Evolutionary conservation across 1,140 invertebrate genomes (phyloP).

Genomic region (Pogonomyrmex barbatus): DNA sequence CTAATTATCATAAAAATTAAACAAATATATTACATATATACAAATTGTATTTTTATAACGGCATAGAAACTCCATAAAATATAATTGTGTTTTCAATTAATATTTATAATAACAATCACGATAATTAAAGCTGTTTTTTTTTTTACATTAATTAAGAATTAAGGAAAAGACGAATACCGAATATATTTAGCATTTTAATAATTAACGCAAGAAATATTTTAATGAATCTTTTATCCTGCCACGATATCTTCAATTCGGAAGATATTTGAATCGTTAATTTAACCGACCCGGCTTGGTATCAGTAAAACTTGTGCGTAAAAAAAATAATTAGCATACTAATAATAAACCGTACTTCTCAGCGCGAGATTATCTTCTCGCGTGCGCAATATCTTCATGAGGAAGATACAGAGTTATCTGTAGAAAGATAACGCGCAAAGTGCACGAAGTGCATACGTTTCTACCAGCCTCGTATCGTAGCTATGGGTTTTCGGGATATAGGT

Average conservation of each 20-base stretch:
- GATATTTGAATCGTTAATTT: not conserved
- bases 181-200: not conserved
- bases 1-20: not conserved
- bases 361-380: not conserved
- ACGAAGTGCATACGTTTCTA: no score
- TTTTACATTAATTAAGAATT: not conserved
- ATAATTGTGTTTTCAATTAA: not conserved
- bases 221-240: not conserved
- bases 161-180: not conserved
- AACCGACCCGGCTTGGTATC: not conserved
- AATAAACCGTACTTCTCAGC: not conserved
- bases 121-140: not conserved
- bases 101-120: not conserved
- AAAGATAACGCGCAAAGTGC: not conserved
- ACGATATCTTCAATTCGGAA: slow-evolving; percentile 11
- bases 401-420: not conserved
- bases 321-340: slow-evolving; percentile 2
- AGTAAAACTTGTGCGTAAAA: not conserved
- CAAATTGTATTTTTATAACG: not conserved
- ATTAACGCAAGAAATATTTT: not conserved
- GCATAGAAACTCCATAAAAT: not conserved
- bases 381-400: not conserved
- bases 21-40: not conserved
- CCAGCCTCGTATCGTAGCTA: not conserved
- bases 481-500: not conserved